Evolutionary conservation across 2,888 invertebrate species (phyloP).

Genomic region (Cheiracanthium punctorium): DNA sequence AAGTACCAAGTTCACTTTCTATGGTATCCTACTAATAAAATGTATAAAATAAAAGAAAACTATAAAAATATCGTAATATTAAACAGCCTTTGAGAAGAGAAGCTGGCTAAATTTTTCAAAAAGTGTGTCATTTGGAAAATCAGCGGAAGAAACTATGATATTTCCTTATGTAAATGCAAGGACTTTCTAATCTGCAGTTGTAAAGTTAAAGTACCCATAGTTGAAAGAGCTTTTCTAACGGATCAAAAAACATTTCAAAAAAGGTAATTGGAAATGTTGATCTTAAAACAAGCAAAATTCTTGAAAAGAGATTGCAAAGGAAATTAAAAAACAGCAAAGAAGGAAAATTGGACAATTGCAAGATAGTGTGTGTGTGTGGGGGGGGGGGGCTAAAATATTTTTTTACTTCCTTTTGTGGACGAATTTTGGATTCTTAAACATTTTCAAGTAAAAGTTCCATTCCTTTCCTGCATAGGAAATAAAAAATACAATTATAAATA

Average conservation of each 20-base stretch:
- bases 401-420: background rate
- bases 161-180: slow-evolving; percentile 24
- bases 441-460: background rate
- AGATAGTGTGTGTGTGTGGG: too few species aligned
- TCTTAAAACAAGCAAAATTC: background rate
- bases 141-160: slow-evolving; percentile 1
- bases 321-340: background rate
- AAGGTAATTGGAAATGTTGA: slow-evolving; percentile 11
- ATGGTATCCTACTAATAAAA: slow-evolving; percentile 1
- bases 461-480: background rate
- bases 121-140: slow-evolving; percentile 9
- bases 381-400: background rate
- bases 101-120: background rate
- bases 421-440: background rate
- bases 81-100: background rate
- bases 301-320: background rate
- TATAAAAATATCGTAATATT: background rate
- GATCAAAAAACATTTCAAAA: background rate
- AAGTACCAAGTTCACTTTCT: slow-evolving; percentile 14
- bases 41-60: background rate
- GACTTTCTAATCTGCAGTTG: slow-evolving; percentile 16
- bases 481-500: background rate
- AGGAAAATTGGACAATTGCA: background rate
- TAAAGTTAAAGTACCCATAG: slow-evolving; percentile 29
- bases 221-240: slow-evolving; percentile 5